Evolutionary conservation across 2,888 invertebrate species (phyloP).

Genomic region (Agrenia bidenticulata): DNA sequence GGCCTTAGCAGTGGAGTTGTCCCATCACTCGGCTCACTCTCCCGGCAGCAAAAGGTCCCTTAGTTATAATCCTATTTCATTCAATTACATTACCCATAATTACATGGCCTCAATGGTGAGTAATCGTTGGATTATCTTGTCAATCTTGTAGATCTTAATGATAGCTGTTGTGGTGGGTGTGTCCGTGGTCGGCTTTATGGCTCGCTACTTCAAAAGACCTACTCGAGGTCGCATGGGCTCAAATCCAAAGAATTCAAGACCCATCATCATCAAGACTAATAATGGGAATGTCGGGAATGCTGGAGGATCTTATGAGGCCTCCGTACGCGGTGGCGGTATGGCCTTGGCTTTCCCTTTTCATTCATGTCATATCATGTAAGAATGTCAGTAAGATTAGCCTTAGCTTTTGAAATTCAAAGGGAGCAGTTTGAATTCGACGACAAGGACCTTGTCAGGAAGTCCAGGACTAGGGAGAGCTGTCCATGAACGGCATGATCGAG

Average conservation of each 20-base stretch:
- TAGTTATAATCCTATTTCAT: too few relatives aligned
- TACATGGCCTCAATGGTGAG: too few relatives aligned
- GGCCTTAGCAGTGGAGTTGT: too few relatives aligned
- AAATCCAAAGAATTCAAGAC: background rate
- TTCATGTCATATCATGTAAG: too few relatives aligned
- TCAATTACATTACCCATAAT: too few relatives aligned
- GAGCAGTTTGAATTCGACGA: background rate
- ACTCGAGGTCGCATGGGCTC: slow-evolving; percentile 23
- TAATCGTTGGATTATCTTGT: background rate
- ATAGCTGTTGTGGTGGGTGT: slow-evolving; percentile 76
- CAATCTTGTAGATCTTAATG: slow-evolving; percentile 63
- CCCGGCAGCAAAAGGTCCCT: too few relatives aligned
- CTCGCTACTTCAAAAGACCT: slow-evolving; percentile 71
- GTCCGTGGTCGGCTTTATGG: slow-evolving; percentile 77
- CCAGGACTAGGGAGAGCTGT: background rate
- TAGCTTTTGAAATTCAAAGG: too few relatives aligned
- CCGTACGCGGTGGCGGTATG: too few relatives aligned
- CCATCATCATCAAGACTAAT: background rate
- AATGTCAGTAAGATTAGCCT: too few relatives aligned
- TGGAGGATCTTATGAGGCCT: background rate
- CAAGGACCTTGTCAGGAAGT: background rate
- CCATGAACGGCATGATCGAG: background rate
- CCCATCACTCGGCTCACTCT: too few relatives aligned
- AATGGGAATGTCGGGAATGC: background rate
- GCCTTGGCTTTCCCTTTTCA: too few relatives aligned